These are phyloP conservation scores for Poecilia picta DNA, from an alignment of 2,797 vertebrate species.

Conservation along the genomic window DNA sequence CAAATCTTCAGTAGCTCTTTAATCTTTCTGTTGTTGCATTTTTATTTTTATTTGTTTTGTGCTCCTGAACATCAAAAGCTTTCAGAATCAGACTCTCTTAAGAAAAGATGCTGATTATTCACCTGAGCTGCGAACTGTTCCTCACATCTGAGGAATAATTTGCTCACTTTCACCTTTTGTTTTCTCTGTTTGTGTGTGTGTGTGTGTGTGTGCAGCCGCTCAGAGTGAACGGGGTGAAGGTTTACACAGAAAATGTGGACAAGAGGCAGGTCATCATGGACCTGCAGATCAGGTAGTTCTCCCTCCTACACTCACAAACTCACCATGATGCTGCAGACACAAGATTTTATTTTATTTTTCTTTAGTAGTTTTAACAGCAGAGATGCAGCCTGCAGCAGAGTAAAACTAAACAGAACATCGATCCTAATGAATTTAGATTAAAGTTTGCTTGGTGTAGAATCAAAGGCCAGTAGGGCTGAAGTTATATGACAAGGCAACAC, in stretches of 20 bases:
- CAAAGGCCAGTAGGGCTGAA: not conserved
- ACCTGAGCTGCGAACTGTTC: not conserved
- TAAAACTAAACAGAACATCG: not conserved
- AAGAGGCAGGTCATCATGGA: slow-evolving; percentile 98
- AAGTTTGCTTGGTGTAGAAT: not conserved
- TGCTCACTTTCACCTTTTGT: not conserved
- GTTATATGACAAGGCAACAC: not conserved
- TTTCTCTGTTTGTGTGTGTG: slow-evolving; percentile 5
- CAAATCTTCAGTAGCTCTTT: not conserved
- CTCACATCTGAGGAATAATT: not conserved
- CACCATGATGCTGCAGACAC: not conserved
- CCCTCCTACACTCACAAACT: not conserved
- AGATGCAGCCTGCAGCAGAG: not conserved
- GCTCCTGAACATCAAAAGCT: not conserved
- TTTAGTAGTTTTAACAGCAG: not conserved
- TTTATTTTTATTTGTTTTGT: slow-evolving; percentile 17
- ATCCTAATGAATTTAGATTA: not conserved
- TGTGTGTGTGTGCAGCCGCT: slow-evolving; percentile 82
- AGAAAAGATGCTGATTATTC: not conserved
- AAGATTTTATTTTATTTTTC: not conserved
- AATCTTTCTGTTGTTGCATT: not conserved
- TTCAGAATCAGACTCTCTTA: too few species aligned
- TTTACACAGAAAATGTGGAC: slow-evolving; percentile 98
- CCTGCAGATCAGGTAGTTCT: slow-evolving; percentile 93
- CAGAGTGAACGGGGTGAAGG: slow-evolving; percentile 95